Evolutionary conservation across 2,797 vertebrate genomes (phyloP), one percentile per base, ranked within the genome.

Genomic region (Remorina albescens): DNA sequence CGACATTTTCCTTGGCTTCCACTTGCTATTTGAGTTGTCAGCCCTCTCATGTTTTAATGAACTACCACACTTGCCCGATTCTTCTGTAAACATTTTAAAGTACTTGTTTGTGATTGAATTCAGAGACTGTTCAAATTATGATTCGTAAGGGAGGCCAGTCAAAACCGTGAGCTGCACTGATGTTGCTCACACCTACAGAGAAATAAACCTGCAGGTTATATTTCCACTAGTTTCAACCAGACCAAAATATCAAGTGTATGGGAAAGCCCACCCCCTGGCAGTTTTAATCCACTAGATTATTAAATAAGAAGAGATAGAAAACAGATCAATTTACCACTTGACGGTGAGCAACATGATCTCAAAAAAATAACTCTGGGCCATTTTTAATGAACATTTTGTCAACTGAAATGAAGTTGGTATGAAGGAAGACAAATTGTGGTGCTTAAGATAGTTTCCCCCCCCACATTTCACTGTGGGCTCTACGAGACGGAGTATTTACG

Each of bases 311-410:
- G 61, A 81, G 82, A 86, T 71, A 62, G 68, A 74, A 68, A 84
- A 75, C 61, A 62, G 80, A 88, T 91, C 85, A 86, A 83, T 91
- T 91, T 83, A 70, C 74, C 75, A 76, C 68, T 83, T 78, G 78
- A 67, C 62, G 36, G 61, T 82, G 85, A 89, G 81, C 76, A 84
- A 66, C 73, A 58, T 32, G 6, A 64, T 71, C 55, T 57, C 53
- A 73, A 58, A 26, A n/a, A 41, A 13, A 26, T 2, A 23, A 78
- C 89, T 78, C 47, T 12, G 37, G 69, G 83, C 57, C 65, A 41
- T 76, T 88, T 80, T 82, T 83, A 88, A 85, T 86, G 76, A 86
- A 85, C 76, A 73, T 74, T 80, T 63, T 62, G 67, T 78, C 66
- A 18, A 10, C 32, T 34, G 19, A 53, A 78, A 84, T 78, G 56